phyloP scores from a whole-genome alignment of 1,140 invertebrate genomes.

The Calycopis cecrops region DNA sequence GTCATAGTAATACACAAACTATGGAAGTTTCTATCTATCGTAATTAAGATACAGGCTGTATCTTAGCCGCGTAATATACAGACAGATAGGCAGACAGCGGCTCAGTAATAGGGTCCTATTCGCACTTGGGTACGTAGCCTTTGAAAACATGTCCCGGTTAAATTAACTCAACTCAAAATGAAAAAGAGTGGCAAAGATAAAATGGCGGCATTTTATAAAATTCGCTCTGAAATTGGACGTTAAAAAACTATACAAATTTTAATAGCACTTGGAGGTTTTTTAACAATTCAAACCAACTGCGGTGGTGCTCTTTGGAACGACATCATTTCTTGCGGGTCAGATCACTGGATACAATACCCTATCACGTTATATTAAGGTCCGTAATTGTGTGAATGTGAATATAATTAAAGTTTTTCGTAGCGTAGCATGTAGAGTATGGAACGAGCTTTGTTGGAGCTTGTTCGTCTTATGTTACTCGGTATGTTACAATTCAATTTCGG shows the following conservation, averaged over 20 bases:
- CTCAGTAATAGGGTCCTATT: no score
- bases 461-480: no score
- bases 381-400: neutral
- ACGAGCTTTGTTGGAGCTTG: neutral
- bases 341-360: neutral
- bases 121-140: no score
- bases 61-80: no score
- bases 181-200: no score
- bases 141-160: no score
- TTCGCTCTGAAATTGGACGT: conserved; percentile 4
- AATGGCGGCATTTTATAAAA: neutral
- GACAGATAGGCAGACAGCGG: no score
- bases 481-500: no score
- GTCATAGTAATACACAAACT: no score
- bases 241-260: conserved; percentile 10
- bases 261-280: conserved; percentile 7
- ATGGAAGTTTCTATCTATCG: no score
- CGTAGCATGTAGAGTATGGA: neutral
- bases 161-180: no score
- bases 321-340: neutral
- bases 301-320: neutral
- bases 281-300: conserved; percentile 7
- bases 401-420: conserved; percentile 8
- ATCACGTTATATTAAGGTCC: neutral
- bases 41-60: no score